A percentile compares a stretch with the other conserved stretches of the same genome.
phyloP scores from a whole-genome alignment of 2,888 invertebrate genomes.

The Rhabditoides inermis region DNA sequence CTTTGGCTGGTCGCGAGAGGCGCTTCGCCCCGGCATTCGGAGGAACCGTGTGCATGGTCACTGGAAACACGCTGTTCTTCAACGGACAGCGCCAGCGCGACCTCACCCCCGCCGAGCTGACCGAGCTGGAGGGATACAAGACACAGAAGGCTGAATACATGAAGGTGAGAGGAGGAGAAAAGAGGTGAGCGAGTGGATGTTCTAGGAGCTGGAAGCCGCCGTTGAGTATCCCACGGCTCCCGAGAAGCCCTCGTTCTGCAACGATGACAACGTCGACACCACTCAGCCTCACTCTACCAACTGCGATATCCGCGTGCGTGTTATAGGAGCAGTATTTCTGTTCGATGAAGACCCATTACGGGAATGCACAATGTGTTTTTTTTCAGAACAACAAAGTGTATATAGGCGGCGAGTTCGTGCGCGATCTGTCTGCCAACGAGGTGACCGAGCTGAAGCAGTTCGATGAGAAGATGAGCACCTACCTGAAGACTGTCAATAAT shows the following conservation, averaged over 20 bases:
- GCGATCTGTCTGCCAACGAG: slow-evolving; percentile 39
- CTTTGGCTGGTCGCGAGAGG: slow-evolving; percentile 34
- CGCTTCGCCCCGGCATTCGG: slow-evolving; percentile 40
- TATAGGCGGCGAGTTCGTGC: slow-evolving; percentile 43
- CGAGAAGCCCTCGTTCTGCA: slow-evolving; percentile 46
- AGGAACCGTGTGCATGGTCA: slow-evolving; percentile 31
- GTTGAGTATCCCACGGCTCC: slow-evolving; percentile 32
- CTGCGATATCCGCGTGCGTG: too few relatives aligned
- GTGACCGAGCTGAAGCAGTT: slow-evolving; percentile 37
- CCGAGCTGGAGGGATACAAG: slow-evolving; percentile 27
- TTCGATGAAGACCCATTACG: too few relatives aligned
- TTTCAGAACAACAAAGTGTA: slow-evolving; percentile 46
- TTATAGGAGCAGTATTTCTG: too few relatives aligned
- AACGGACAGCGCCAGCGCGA: slow-evolving; percentile 42
- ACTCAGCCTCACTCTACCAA: too few relatives aligned
- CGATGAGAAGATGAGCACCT: slow-evolving; percentile 37
- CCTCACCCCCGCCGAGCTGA: slow-evolving; percentile 33
- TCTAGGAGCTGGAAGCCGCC: slow-evolving; percentile 12
- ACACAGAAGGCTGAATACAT: slow-evolving; percentile 33
- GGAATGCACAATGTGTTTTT: too few relatives aligned
- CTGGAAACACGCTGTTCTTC: slow-evolving; percentile 40
- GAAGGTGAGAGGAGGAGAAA: slow-evolving; percentile 8
- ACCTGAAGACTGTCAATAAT: slow-evolving; percentile 33
- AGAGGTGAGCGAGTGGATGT: slow-evolving; percentile 11
- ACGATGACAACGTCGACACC: slow-evolving; percentile 42